Evolutionary conservation across 2,113 vertebrate genomes (phyloP).

Genomic region (Centropus unirufus): DNA sequence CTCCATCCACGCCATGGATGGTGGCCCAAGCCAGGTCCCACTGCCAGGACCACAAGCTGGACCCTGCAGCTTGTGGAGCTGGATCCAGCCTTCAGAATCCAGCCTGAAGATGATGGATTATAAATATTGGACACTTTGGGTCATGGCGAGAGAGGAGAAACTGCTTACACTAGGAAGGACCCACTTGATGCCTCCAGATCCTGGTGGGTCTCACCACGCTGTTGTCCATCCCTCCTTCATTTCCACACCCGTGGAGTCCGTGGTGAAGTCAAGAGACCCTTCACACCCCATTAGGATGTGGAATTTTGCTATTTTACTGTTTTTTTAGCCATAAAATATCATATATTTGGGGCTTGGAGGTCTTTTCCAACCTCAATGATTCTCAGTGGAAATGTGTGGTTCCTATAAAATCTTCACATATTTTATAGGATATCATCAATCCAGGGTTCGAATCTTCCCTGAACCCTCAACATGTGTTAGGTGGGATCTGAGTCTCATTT

Average conservation of each 20-base stretch:
- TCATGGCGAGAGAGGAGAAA: not conserved
- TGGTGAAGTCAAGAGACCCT: not conserved
- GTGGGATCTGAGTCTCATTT: not conserved
- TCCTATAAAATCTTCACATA: too few species aligned
- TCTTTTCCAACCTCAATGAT: too few species aligned
- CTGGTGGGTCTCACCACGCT: not conserved
- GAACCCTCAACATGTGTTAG: fast-evolving
- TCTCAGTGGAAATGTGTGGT: too few species aligned
- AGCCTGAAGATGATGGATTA: not conserved
- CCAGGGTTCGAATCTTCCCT: not conserved
- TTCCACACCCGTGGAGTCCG: fast-evolving
- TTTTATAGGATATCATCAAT: not conserved
- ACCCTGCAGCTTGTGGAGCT: too few species aligned
- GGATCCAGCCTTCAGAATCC: too few species aligned
- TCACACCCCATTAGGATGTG: not conserved
- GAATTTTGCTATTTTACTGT: not conserved
- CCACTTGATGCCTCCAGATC: not conserved
- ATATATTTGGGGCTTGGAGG: too few species aligned
- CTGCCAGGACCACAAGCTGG: too few species aligned
- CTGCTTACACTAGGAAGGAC: not conserved
- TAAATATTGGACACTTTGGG: not conserved
- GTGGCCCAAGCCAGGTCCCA: too few species aligned
- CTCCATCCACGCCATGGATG: too few species aligned
- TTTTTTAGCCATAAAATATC: not conserved
- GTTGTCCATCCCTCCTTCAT: fast-evolving